Evolutionary conservation across 2,888 invertebrate genomes (phyloP).

Genomic region (Eilema sororculum): DNA sequence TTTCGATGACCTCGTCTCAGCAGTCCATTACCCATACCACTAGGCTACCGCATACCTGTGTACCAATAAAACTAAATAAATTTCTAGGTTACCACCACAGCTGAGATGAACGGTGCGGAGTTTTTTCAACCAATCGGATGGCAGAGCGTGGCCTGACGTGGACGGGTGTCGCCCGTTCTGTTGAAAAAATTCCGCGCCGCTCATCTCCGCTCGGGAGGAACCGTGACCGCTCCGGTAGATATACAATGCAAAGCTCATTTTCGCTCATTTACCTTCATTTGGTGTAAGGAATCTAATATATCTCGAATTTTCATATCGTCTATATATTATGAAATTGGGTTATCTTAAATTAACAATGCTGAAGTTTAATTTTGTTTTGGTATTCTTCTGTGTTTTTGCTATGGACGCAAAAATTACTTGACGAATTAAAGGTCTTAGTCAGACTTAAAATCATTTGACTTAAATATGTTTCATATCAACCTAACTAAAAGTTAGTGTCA

Average conservation of each 20-base stretch:
- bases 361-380: too few species aligned
- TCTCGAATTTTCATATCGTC: background rate
- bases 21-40: too few species aligned
- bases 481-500: too few species aligned
- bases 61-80: background rate
- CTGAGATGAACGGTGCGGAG: conserved; percentile 14
- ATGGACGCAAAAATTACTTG: too few species aligned
- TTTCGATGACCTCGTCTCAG: too few species aligned
- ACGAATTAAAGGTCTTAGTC: too few species aligned
- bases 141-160: background rate
- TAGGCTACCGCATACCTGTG: too few species aligned
- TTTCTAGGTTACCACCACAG: conserved; percentile 9
- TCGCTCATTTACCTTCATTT: background rate
- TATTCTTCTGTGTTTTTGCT: too few species aligned
- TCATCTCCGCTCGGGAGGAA: conserved; percentile 1
- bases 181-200: conserved; percentile 16
- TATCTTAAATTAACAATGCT: too few species aligned
- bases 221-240: conserved; percentile 6
- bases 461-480: too few species aligned
- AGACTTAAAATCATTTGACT: too few species aligned
- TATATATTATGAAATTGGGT: too few species aligned
- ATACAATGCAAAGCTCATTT: conserved; percentile 9
- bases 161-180: background rate
- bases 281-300: background rate
- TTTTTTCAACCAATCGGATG: conserved; percentile 13